Base-by-base conservation (phyloP, 2,797 vertebrate genomes). In the Hapalemur alaotrensis region DNA sequence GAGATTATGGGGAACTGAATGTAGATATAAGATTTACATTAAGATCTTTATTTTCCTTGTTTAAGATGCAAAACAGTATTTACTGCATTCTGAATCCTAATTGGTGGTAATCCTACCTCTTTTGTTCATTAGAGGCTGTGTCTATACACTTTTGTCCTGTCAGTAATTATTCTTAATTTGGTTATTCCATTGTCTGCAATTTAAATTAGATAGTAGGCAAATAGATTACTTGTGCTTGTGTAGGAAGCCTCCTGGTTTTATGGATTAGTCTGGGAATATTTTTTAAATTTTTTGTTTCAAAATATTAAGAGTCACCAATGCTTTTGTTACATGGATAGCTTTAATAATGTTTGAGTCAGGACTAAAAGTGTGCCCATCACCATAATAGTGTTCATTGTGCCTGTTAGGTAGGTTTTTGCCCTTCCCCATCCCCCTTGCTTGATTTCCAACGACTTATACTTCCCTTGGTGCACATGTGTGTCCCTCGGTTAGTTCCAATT, bases 101-200 rank as follows among this genome's bases (percentile, higher is more conserved):
- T 89, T 92, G 14, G 4, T 35, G 46, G 23, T 63, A 70, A 43
- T 95, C 38, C 7, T 91, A 70, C 69, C 22, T 9, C 25, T 84
- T 95, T 92, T 90, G 3, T 57, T 95, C 35, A 89, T 81, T 85
- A 11, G 5, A 11, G 22, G 23, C 43, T 35, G 13, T 46, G 32
- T 65, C 63, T 65, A n/a, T 18, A 65, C 7, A 20, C 32, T 18
- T 65, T 65, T 65, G 32, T n/a, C n/a, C 32, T n/a, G 63, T n/a
- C 32, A 65, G 15, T 65, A n/a, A n/a, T 65, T n/a, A n/a, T n/a
- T n/a, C 32, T 65, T 92, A 61, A 83, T 88, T 96, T 92, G 43
- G 11, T 75, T 73, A 63, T 69, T 90, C 57, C 18, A 35, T 78
- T 50, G 5, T 88, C n/a, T 89, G 30, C 14, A 75, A 86, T 73